Base-by-base conservation (phyloP, 2,113 vertebrate species). In the Butorides virescens region DNA sequence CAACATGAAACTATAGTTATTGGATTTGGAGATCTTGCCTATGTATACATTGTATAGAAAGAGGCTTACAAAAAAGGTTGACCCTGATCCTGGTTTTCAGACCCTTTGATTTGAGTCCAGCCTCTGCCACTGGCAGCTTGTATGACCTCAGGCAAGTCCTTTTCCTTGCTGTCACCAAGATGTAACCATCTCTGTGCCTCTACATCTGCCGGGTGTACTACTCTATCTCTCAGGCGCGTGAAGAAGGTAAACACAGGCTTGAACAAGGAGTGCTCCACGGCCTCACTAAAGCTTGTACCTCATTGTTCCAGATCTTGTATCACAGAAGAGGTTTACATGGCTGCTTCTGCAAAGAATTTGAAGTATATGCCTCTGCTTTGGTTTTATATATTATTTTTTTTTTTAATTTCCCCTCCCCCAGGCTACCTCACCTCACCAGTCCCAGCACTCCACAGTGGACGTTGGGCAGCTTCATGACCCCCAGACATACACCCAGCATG, bases 391-490 rank as follows among this genome's bases (percentile, higher is more conserved):
- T 42, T 42, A 42, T 25, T 37, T 46, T 30, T 34, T 29, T 26
- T 46, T 30, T 34, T 29, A 22, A 3, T 15, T 44, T 44, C 6
- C 10, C 96, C 11, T 46, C 17, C 11, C 11, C 9, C 96, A 99
- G 99, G 99, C 99, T 71, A 98, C 99, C 46, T 99, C 99, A 53
- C 99, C 99, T 56, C 99, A 99, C 80, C 98, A 98, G 90, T 98
- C 99, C 67, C 99, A 99, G 97, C 99, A 99, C 93, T 99, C 99
- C 56, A 99, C 99, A 1, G 99, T 99, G 83, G 99, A 99, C 2
- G 99, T 99, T 66, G 99, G 98, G 76, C 99, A 99, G 97, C 98
- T 99, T 44, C 99, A 99, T 0, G 99, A 99, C 72, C 98, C 99
- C 47, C 99, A 99, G 75, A 98, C 99, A 12, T 99, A 99, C 94